Evolutionary conservation across 1,140 invertebrate species (phyloP), one percentile per base, ranked within the genome.

Genomic region (Lanistes nyassanus): DNA sequence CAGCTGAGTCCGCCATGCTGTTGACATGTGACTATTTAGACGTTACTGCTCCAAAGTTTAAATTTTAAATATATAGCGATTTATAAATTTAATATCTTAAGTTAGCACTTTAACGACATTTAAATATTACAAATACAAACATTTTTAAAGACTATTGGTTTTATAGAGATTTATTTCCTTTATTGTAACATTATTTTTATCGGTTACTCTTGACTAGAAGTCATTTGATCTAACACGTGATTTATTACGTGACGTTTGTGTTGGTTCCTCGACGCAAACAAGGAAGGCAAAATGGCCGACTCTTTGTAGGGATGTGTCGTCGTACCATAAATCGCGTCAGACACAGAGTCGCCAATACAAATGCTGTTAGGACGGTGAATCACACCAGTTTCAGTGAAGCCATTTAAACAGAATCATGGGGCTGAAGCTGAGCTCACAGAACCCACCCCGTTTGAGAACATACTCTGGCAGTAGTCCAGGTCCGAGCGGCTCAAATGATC

Each of bases 191-290:
- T 31, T 60, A 19, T 60, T 68, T 36, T 23, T 68, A 37, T 26
- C 21, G n/a, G 11, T 26, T 68, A 11, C 4, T 68, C 13, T 68
- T 36, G 11, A 16, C 39, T 68, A 13, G 9, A 37, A 19, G 37
- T 68, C 36, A 29, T 68, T 74, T 60, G 66, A 71, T 37, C 34
- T 26, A 70, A 68, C 74, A 79, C 70, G 37, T 79, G 74, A 55
- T 65, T 65, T 74, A 6, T 71, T 34, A 82, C 81, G 81, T 84
- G 80, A 83, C 70, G 53, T 83, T 83, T 85, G 83, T 86, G 81
- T 85, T 84, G 84, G 85, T 86, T 83, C 82, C 85, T 77, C 84
- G 79, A 82, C 81, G 82, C 82, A 85, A 86, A 84, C 81, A 85
- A 84, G 83, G 84, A 85, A 86, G 82, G 82, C 64, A 80, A 82